phyloP scores from a whole-genome alignment of 2,113 vertebrate genomes.

The Chlorodrepanis virens region DNA sequence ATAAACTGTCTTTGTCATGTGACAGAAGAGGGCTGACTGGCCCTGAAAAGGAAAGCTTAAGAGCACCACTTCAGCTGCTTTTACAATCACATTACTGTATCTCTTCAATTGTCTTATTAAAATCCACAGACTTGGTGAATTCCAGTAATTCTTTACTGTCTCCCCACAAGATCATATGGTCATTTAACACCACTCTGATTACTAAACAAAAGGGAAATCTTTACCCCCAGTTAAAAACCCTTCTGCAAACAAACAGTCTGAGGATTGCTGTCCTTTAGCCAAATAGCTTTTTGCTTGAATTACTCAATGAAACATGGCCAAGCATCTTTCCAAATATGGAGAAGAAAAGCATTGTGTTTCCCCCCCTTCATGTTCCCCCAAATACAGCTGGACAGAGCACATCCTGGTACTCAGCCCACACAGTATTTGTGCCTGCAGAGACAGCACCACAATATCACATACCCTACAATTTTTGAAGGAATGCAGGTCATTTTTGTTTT shows the following conservation, averaged over 20 bases:
- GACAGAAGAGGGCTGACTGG: neutral
- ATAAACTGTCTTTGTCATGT: neutral
- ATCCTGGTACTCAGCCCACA: constrained; percentile 18
- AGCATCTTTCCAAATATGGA: constrained; percentile 59
- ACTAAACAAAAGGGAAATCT: constrained; percentile 49
- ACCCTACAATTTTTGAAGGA: constrained; percentile 37
- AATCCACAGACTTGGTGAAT: constrained; percentile 27
- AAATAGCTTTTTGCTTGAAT: constrained; percentile 51
- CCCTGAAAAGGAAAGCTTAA: constrained; percentile 6
- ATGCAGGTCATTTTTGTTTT: constrained; percentile 29
- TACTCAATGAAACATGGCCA: constrained; percentile 44
- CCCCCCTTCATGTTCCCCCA: neutral
- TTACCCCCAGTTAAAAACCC: neutral
- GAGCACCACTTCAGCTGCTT: neutral
- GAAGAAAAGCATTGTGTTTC: constrained; percentile 39
- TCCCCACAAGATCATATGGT: constrained; percentile 10
- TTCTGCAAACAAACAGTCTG: constrained; percentile 42
- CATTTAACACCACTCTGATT: constrained; percentile 3
- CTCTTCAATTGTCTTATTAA: constrained; percentile 24
- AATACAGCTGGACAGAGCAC: constrained; percentile 25
- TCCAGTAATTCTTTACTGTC: constrained; percentile 47
- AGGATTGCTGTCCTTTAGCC: constrained; percentile 36
- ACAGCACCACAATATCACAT: neutral
- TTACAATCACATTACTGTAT: neutral
- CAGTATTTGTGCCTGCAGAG: constrained; percentile 10